Conservation (phyloP, 2,888 invertebrate species). For the Gortyna flavago region DNA sequence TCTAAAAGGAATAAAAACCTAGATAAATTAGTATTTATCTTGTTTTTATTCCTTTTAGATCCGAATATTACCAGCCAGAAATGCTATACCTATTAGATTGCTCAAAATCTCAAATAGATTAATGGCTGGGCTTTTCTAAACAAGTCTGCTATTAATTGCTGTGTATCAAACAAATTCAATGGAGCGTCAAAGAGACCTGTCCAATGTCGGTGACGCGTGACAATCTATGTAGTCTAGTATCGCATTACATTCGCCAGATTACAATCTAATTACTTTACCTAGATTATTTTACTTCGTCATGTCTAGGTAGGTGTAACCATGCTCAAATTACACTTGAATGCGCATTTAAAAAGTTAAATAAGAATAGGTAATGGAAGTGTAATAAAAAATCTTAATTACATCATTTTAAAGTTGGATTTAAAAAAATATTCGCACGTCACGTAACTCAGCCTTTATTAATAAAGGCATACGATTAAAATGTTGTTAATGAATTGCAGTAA, state of each 20-base stretch:
- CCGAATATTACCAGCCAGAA: no score
- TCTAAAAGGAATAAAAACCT: no score
- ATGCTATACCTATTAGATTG: no score
- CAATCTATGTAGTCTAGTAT: conserved; percentile 13
- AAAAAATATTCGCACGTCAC: conserved; percentile 62
- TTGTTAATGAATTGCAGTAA: conserved; percentile 68
- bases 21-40: no score
- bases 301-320: background rate
- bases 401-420: conserved; percentile 40
- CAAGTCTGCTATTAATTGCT: background rate
- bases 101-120: background rate
- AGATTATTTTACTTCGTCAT: background rate
- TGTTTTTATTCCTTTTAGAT: no score
- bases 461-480: conserved; percentile 59
- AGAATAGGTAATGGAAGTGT: conserved; percentile 52
- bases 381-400: conserved; percentile 62
- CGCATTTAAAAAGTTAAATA: conserved; percentile 38
- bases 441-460: conserved; percentile 60
- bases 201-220: conserved; percentile 27
- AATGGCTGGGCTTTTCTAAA: background rate
- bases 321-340: conserved; percentile 29
- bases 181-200: conserved; percentile 54
- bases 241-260: conserved; percentile 21
- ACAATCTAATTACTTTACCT: conserved; percentile 24
- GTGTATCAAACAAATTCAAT: conserved; percentile 26